A percentile compares a stretch with the other conserved stretches of the same genome.
phyloP scores from a whole-genome alignment of 2,888 invertebrate species.

The Lochmaea crataegi region DNA sequence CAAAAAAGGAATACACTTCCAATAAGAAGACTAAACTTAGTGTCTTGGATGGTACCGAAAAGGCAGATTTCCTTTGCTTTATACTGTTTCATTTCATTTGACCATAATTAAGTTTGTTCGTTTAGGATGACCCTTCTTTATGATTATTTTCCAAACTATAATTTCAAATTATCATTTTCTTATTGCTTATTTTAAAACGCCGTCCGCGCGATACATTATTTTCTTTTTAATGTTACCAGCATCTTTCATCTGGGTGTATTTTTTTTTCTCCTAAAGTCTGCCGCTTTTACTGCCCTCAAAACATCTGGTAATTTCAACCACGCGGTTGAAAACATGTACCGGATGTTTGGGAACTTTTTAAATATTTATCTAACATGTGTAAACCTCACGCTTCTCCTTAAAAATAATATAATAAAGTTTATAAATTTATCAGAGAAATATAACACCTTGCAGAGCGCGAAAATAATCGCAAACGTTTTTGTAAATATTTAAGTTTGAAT shows the following conservation, averaged over 20 bases:
- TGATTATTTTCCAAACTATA: too few relatives aligned
- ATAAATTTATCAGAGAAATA: slow-evolving; percentile 1
- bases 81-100: too few relatives aligned
- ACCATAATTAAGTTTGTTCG: too few relatives aligned
- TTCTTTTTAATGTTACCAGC: not conserved
- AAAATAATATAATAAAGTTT: slow-evolving; percentile 10
- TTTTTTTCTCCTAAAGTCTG: slow-evolving; percentile 3
- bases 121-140: too few relatives aligned
- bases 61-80: too few relatives aligned
- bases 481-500: slow-evolving; percentile 10
- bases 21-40: too few relatives aligned
- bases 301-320: slow-evolving; percentile 41
- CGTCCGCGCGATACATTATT: not conserved
- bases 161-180: too few relatives aligned
- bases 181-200: not conserved
- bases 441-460: not conserved
- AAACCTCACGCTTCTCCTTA: slow-evolving; percentile 5
- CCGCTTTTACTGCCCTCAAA: slow-evolving; percentile 21
- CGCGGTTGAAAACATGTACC: slow-evolving; percentile 27
- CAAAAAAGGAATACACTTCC: not conserved
- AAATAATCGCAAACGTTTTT: not conserved
- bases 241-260: not conserved
- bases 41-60: too few relatives aligned
- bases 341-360: slow-evolving; percentile 27
- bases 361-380: slow-evolving; percentile 18